A percentile compares a stretch with the other conserved stretches of the same genome.
Conservation (phyloP, 2,888 invertebrate genomes). For the Pegoplata infirma region DNA sequence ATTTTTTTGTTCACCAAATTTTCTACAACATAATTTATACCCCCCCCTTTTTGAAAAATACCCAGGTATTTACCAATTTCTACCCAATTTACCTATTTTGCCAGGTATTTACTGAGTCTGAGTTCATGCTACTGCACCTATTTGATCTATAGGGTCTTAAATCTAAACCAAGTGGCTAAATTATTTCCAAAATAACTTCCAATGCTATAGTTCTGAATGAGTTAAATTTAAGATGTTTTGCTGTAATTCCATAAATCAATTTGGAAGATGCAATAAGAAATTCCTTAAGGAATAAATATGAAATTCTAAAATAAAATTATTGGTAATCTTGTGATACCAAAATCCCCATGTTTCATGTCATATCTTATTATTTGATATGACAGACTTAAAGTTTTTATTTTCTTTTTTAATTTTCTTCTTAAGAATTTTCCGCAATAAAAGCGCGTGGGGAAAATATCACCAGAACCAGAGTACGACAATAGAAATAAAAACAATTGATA, state of each 20-base stretch:
- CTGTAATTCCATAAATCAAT: background rate
- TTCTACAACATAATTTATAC: too few relatives aligned
- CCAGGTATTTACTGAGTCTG: too few relatives aligned
- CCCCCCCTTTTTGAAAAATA: too few relatives aligned
- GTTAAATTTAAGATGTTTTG: too few relatives aligned
- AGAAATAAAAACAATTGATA: slow-evolving; percentile 41
- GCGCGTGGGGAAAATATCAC: background rate
- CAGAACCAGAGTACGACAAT: background rate
- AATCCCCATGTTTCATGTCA: background rate
- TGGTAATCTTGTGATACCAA: background rate
- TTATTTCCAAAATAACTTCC: too few relatives aligned
- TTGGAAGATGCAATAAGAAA: background rate
- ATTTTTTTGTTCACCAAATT: too few relatives aligned
- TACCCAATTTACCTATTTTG: too few relatives aligned
- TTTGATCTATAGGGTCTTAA: too few relatives aligned
- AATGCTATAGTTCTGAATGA: too few relatives aligned
- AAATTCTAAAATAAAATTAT: background rate
- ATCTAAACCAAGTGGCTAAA: too few relatives aligned
- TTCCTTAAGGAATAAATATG: background rate
- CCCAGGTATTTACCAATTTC: too few relatives aligned
- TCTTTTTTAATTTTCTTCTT: background rate
- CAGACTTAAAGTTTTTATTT: slow-evolving; percentile 15
- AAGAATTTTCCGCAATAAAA: background rate
- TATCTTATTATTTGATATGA: slow-evolving; percentile 16
- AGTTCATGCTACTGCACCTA: too few relatives aligned